A percentile compares a stretch with the other conserved stretches of the same genome.
Conservation (phyloP, 2,888 invertebrate genomes). For the Scrobipalpa atriplicella region DNA sequence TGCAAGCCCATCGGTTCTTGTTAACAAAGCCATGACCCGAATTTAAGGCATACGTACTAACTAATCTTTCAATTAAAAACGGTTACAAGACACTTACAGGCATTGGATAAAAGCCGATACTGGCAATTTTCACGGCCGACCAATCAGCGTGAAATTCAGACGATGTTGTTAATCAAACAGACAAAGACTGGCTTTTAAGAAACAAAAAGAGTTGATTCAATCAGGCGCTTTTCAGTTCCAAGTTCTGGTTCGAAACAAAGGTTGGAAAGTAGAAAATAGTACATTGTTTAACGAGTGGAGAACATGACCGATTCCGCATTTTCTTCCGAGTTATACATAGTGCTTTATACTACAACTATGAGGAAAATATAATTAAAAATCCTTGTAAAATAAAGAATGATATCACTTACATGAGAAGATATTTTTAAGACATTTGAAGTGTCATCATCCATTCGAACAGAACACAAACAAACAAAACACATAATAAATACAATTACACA, state of each 20-base stretch:
- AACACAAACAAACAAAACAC: too few species aligned
- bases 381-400: too few species aligned
- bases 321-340: too few species aligned
- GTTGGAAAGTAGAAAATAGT: conserved; percentile 10
- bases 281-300: too few species aligned
- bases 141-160: conserved; percentile 22
- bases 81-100: conserved; percentile 23
- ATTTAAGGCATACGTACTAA: conserved; percentile 50
- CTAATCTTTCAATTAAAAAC: conserved; percentile 60
- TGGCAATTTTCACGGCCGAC: conserved; percentile 28
- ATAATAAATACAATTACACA: too few species aligned
- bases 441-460: too few species aligned
- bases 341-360: too few species aligned
- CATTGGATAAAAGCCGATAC: conserved; percentile 27
- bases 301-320: too few species aligned
- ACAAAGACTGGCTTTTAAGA: background rate
- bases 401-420: too few species aligned
- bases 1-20: conserved; percentile 29
- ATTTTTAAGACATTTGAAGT: too few species aligned
- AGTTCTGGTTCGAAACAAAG: conserved; percentile 1
- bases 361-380: too few species aligned
- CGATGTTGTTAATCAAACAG: conserved; percentile 8
- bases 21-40: conserved; percentile 48
- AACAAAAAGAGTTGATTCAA: conserved; percentile 11
- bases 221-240: background rate